Evolutionary conservation across 2,797 vertebrate genomes (phyloP).

Genomic region (Phrynocephalus forsythii): DNA sequence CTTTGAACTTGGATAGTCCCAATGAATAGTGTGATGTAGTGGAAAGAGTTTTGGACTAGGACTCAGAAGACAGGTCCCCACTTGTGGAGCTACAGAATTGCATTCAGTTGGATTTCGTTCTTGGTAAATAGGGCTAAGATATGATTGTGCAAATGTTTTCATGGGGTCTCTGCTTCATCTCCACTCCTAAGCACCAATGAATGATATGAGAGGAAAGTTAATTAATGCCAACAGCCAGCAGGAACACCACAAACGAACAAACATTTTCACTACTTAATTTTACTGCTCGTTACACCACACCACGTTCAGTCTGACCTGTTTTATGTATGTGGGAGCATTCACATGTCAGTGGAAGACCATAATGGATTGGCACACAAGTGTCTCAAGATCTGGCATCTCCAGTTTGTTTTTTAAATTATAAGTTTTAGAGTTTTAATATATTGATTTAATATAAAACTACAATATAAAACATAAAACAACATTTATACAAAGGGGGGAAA

Average conservation of each 20-base stretch:
- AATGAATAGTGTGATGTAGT: background rate
- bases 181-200: background rate
- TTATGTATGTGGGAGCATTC: background rate
- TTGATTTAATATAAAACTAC: too few relatives aligned
- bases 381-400: background rate
- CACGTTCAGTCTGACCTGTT: background rate
- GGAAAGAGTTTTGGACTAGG: too few relatives aligned
- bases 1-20: background rate
- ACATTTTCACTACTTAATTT: too few relatives aligned
- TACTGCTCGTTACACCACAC: background rate
- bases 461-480: too few relatives aligned
- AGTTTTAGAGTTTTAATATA: too few relatives aligned
- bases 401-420: background rate
- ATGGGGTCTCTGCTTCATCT: background rate
- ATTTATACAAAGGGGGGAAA: too few relatives aligned
- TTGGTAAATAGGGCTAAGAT: background rate
- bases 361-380: background rate
- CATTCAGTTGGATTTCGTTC: background rate
- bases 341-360: background rate
- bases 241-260: too few relatives aligned
- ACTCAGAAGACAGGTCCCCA: too few relatives aligned
- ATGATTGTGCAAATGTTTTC: background rate
- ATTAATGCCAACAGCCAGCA: background rate
- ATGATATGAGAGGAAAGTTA: background rate
- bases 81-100: too few relatives aligned